phyloP scores from a whole-genome alignment of 1,140 invertebrate species.

The Zeugodacus cucurbitae region DNA sequence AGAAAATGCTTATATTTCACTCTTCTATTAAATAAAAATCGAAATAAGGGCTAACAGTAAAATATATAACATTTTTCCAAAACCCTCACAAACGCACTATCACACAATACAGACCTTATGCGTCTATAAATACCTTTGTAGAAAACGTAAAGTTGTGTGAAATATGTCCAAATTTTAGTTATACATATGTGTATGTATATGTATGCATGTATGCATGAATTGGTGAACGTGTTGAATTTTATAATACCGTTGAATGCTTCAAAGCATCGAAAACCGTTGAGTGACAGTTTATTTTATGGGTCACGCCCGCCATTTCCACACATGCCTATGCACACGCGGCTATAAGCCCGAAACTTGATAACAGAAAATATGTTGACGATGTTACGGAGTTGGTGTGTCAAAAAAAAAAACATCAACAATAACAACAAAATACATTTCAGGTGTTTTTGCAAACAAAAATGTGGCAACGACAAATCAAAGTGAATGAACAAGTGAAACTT shows the following conservation, averaged over 20 bases:
- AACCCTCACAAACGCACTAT: too few relatives aligned
- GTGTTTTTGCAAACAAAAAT: not conserved
- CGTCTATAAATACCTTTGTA: too few relatives aligned
- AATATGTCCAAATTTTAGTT: too few relatives aligned
- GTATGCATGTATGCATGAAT: not conserved
- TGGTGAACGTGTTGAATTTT: not conserved
- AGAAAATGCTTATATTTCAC: too few relatives aligned
- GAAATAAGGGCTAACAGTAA: too few relatives aligned
- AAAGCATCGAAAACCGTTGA: not conserved
- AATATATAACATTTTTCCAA: too few relatives aligned
- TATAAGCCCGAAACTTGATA: not conserved
- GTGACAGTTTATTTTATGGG: slow-evolving; percentile 7
- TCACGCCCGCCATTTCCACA: not conserved
- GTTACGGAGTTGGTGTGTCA: not conserved
- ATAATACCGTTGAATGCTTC: not conserved
- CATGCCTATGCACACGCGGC: not conserved
- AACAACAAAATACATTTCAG: not conserved
- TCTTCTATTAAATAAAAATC: too few relatives aligned
- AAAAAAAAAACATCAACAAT: not conserved
- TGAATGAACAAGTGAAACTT: not conserved
- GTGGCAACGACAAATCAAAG: not conserved
- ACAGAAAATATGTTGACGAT: not conserved
- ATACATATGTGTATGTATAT: not conserved
- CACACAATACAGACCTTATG: too few relatives aligned
- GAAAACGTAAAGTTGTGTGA: too few relatives aligned